Percentiles rank a stretch among this genome's conserved stretches.
Evolutionary conservation across 2,113 vertebrate species (phyloP).

Genomic region (Ornithorhynchus anatinus): DNA sequence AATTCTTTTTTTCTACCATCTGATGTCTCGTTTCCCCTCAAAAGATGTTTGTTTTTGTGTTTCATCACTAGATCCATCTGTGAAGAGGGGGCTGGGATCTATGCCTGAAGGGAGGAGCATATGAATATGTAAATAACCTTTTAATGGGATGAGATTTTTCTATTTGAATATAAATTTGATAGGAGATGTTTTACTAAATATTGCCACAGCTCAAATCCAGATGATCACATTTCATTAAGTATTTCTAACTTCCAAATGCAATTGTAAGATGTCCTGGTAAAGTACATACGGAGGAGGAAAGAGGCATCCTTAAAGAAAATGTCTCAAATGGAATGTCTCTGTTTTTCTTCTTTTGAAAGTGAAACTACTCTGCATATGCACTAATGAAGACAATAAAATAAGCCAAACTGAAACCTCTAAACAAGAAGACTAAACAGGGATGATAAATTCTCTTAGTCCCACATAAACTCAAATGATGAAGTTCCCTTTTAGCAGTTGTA

Average conservation of each 20-base stretch:
- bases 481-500: no score
- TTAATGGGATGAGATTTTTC: constrained; percentile 42
- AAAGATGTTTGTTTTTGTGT: constrained; percentile 51
- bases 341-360: not conserved
- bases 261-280: constrained; percentile 35
- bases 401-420: no score
- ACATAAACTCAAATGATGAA: no score
- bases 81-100: constrained; percentile 44
- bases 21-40: not conserved
- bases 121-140: constrained; percentile 45
- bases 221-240: constrained; percentile 53
- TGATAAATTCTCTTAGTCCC: no score
- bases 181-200: constrained; percentile 50
- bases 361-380: not conserved
- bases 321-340: constrained; percentile 10
- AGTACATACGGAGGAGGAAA: constrained; percentile 31
- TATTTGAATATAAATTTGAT: constrained; percentile 56
- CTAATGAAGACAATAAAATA: not conserved
- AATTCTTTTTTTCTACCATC: not conserved
- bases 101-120: constrained; percentile 50
- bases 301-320: constrained; percentile 40
- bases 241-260: constrained; percentile 56
- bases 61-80: constrained; percentile 34
- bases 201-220: constrained; percentile 30
- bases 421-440: no score